Evolutionary conservation across 92 coral and sea anemone genomes (phyloP).

Genomic region (Epizoanthus scotinus): DNA sequence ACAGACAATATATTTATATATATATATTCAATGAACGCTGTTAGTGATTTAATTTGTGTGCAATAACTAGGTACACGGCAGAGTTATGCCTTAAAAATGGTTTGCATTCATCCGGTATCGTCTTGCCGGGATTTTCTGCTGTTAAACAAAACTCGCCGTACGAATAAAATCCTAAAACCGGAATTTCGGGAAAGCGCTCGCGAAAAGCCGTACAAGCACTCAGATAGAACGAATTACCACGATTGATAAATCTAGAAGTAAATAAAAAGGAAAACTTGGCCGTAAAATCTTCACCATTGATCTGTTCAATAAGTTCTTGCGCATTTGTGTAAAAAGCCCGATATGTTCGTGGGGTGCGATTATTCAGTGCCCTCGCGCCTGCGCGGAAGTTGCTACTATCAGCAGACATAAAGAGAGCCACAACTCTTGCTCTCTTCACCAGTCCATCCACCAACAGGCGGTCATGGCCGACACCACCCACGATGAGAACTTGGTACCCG

Average conservation of each 20-base stretch:
- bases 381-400: constrained; percentile 71
- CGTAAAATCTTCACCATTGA: constrained; percentile 58
- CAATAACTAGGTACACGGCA: constrained; percentile 85
- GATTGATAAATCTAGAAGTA: constrained; percentile 91
- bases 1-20: too few species aligned
- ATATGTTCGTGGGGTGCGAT: constrained; percentile 67
- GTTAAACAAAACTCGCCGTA: constrained; percentile 94
- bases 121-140: constrained; percentile 64
- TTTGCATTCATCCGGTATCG: constrained; percentile 71
- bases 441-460: constrained; percentile 94
- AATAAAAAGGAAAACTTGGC: constrained; percentile 77
- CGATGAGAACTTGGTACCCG: constrained; percentile 81
- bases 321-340: constrained; percentile 83
- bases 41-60: constrained; percentile 45
- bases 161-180: constrained; percentile 86
- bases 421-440: constrained; percentile 84
- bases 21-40: not conserved
- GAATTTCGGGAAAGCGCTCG: constrained; percentile 61
- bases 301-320: constrained; percentile 66
- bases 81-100: constrained; percentile 85
- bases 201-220: constrained; percentile 89
- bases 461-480: constrained; percentile 97
- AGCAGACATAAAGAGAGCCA: constrained; percentile 81
- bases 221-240: constrained; percentile 92
- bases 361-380: constrained; percentile 86